Evolutionary conservation across 2,888 invertebrate species (phyloP).

Genomic region (Mesorhabditis sp.): DNA sequence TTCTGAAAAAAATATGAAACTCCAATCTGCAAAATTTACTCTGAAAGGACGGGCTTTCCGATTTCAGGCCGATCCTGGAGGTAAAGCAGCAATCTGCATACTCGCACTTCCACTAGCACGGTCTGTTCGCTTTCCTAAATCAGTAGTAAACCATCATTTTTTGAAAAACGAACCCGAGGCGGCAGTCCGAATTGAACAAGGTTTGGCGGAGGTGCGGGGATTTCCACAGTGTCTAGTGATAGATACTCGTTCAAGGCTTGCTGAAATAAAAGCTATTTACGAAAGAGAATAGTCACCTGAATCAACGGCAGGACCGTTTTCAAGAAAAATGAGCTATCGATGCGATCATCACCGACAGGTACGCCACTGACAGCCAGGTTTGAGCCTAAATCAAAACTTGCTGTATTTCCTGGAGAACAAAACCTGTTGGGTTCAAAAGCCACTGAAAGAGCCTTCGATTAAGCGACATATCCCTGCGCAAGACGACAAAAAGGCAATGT

Average conservation of each 20-base stretch:
- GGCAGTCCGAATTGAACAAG: constrained; percentile 16
- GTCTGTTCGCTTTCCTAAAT: constrained; percentile 36
- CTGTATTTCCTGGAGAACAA: neutral
- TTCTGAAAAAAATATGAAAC: neutral
- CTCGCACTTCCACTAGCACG: constrained; percentile 59
- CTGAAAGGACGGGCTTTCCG: constrained; percentile 71
- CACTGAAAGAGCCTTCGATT: constrained; percentile 80
- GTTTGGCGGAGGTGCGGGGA: constrained; percentile 19
- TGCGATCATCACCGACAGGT: constrained; percentile 27
- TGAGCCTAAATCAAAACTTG: constrained; percentile 17
- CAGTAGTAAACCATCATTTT: no score
- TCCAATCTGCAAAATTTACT: constrained; percentile 66
- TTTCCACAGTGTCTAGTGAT: constrained; percentile 42
- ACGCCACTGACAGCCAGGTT: constrained; percentile 11
- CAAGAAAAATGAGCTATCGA: constrained; percentile 34
- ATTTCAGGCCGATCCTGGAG: constrained; percentile 82
- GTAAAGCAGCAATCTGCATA: constrained; percentile 76
- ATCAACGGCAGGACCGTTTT: constrained; percentile 29
- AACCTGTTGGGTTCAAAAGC: constrained; percentile 63
- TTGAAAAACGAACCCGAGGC: neutral
- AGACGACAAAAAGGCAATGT: constrained; percentile 66
- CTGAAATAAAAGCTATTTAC: neutral
- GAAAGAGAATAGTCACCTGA: constrained; percentile 5
- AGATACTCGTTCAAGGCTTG: constrained; percentile 30
- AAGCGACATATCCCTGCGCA: constrained; percentile 82